These are phyloP conservation scores for Chelonus formosanus DNA, from an alignment of 2,888 invertebrate genomes.

Conservation along the genomic window DNA sequence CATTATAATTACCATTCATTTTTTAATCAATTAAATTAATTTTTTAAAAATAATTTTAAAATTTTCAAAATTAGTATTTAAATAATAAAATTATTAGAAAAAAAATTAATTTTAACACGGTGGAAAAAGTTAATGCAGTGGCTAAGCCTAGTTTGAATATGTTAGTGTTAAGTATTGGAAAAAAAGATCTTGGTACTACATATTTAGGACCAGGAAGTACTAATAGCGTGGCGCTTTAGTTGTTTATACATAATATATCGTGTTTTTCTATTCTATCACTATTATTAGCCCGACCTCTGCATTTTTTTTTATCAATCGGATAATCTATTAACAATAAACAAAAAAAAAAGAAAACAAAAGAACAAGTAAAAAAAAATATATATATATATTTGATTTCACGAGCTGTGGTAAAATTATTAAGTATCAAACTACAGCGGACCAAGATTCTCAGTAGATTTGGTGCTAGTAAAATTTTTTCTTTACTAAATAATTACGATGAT, in stretches of 20 bases:
- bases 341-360: not conserved
- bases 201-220: slow-evolving; percentile 56
- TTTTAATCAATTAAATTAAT: too few species aligned
- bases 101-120: slow-evolving; percentile 16
- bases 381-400: slow-evolving; percentile 13
- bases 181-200: slow-evolving; percentile 52
- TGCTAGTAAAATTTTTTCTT: slow-evolving; percentile 20
- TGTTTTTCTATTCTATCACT: slow-evolving; percentile 57
- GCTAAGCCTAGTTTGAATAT: slow-evolving; percentile 54
- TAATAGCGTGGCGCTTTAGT: slow-evolving; percentile 61
- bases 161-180: slow-evolving; percentile 51
- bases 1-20: too few species aligned
- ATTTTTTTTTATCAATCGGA: slow-evolving; percentile 9
- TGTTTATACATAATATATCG: slow-evolving; percentile 59
- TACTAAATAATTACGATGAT: slow-evolving; percentile 14
- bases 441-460: slow-evolving; percentile 33
- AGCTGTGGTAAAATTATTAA: slow-evolving; percentile 10
- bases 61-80: too few species aligned
- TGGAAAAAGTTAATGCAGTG: slow-evolving; percentile 43
- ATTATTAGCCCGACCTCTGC: slow-evolving; percentile 48
- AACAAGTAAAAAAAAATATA: slow-evolving; percentile 16
- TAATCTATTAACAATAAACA: too few species aligned
- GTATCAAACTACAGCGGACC: slow-evolving; percentile 28
- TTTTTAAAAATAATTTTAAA: too few species aligned
- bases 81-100: too few species aligned